phyloP scores from a whole-genome alignment of 2,888 invertebrate genomes.

The Drosophila anomalipes region DNA sequence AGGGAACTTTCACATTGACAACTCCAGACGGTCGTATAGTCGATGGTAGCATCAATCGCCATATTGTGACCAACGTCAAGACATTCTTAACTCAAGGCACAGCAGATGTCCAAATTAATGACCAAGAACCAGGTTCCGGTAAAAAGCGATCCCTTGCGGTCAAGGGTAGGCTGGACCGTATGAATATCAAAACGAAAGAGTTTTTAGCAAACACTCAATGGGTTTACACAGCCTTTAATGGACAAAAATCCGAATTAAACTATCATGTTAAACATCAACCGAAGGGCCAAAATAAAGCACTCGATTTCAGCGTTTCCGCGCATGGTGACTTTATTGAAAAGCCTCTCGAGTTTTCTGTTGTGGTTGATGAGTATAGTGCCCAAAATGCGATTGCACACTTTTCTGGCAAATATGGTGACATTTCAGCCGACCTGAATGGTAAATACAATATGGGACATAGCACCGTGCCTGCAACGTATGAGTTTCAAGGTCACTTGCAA shows the following conservation, averaged over 20 bases:
- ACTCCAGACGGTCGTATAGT: constrained; percentile 83
- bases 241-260: constrained; percentile 85
- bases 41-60: constrained; percentile 80
- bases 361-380: constrained; percentile 74
- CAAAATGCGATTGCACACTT: constrained; percentile 84
- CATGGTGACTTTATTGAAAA: constrained; percentile 82
- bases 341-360: constrained; percentile 79
- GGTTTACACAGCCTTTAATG: constrained; percentile 85
- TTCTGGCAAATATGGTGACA: constrained; percentile 86
- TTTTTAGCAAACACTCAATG: constrained; percentile 84
- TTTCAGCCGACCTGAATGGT: constrained; percentile 85
- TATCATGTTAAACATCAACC: constrained; percentile 83
- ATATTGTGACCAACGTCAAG: constrained; percentile 84
- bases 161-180: constrained; percentile 83
- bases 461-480: constrained; percentile 85
- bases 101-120: constrained; percentile 86
- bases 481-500: constrained; percentile 86
- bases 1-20: constrained; percentile 67
- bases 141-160: constrained; percentile 84
- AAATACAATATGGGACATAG: constrained; percentile 84
- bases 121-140: constrained; percentile 60
- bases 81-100: constrained; percentile 85
- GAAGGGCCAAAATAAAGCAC: constrained; percentile 76
- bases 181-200: constrained; percentile 85
- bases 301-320: constrained; percentile 50